Evolutionary conservation across 2,888 invertebrate genomes (phyloP).

Genomic region (Ditylenchus weischeri): DNA sequence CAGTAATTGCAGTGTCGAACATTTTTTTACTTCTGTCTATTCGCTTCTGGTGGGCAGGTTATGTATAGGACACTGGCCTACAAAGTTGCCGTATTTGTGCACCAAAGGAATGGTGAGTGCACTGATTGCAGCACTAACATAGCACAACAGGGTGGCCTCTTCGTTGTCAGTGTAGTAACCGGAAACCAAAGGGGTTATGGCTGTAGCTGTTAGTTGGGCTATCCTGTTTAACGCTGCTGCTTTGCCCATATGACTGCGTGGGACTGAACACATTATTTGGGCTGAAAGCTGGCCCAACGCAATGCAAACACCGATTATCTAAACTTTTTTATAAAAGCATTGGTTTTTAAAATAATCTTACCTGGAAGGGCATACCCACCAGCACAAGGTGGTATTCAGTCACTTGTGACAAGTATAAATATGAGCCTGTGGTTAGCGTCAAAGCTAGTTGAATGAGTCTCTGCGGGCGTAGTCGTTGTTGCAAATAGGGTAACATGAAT

Average conservation of each 20-base stretch:
- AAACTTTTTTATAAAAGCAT: slow-evolving; percentile 7
- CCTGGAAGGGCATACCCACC: slow-evolving; percentile 50
- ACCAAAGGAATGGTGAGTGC: slow-evolving; percentile 36
- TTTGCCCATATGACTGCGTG: slow-evolving; percentile 44
- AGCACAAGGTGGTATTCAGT: slow-evolving; percentile 35
- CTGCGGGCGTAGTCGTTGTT: slow-evolving; percentile 39
- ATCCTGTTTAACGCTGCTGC: slow-evolving; percentile 49
- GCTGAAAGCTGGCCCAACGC: slow-evolving; percentile 48
- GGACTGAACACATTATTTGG: slow-evolving; percentile 45
- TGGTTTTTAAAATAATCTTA: slow-evolving; percentile 15
- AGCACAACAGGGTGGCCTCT: slow-evolving; percentile 40
- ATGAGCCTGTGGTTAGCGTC: slow-evolving; percentile 35
- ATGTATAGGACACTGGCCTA: slow-evolving; percentile 37
- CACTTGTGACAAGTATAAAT: slow-evolving; percentile 39
- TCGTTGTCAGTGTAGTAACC: slow-evolving; percentile 41
- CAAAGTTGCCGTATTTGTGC: slow-evolving; percentile 38
- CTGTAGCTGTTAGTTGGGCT: slow-evolving; percentile 39
- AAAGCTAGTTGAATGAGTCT: slow-evolving; percentile 39
- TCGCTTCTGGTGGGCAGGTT: slow-evolving; percentile 1
- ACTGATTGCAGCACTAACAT: slow-evolving; percentile 40
- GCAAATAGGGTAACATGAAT: slow-evolving; percentile 44
- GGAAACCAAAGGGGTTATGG: slow-evolving; percentile 44
- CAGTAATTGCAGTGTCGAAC: too few relatives aligned
- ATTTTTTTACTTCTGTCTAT: background rate
- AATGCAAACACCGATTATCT: slow-evolving; percentile 48